Evolutionary conservation across 2,888 invertebrate species (phyloP), one percentile per base, ranked within the genome.

Genomic region (Sycophila texana): DNA sequence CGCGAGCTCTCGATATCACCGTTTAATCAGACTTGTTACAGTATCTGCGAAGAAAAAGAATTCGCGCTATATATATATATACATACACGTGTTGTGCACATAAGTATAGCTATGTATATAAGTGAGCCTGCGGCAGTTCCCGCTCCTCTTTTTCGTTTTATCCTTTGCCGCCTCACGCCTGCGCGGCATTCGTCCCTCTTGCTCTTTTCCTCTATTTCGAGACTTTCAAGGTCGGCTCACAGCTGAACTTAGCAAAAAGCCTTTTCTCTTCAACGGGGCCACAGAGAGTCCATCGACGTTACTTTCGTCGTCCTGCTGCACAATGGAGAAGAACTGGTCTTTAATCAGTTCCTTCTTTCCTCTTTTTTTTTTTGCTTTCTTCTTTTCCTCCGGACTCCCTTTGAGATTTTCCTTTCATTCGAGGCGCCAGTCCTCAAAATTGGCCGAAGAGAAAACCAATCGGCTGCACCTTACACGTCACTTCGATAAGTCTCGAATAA

Each of bases 151-250:
- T 58, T 14, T 71, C 39, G 30, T 70, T 57, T 20, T 20, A 2
- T 26, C 22, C 16, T 58, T 58, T 57, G 39, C 13, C 47, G 57
- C 4, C 51, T 12, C 3, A 4, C 1, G 13, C 49, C 12, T n/a
- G 3, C 10, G 30, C 47, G 63, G 18, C 18, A 22, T 16, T 16
- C 3, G 26, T 26, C 26, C 12, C 51, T 53, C 61, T 47, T 65
- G 71, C 57, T 66, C 71, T 66, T 57, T 66, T n/a, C 30, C 61
- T 30, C 65, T 72, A 71, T 72, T 77, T 77, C 57, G 65, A 72
- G 66, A 66, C 77, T 77, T 65, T 58, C 77, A 77, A 77, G 72
- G 77, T 77, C 72, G 22, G 20, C 51, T 61, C 53, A 20, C 51
- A 60, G 58, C 55, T 58, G 72, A 71, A 72, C 63, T 49, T 66